These are phyloP conservation scores for Pachyseris speciosa DNA, from an alignment of 64 coral and sea anemone species.

Conservation along the genomic window DNA sequence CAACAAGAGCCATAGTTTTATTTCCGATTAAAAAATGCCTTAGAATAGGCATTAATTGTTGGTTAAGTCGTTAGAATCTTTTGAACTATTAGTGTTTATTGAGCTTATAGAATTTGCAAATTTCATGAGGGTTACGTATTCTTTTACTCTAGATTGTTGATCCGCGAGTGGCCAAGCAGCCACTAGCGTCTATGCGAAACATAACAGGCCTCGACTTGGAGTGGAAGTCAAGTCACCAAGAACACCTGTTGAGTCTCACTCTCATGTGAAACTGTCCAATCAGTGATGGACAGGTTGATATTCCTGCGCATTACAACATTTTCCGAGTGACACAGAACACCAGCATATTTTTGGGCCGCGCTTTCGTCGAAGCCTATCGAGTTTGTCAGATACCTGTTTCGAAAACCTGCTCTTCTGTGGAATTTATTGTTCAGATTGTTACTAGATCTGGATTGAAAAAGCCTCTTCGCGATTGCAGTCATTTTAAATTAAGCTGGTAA, in stretches of 20 bases:
- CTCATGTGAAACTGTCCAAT: constrained; percentile 86
- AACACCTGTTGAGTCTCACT: constrained; percentile 70
- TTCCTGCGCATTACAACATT: constrained; percentile 74
- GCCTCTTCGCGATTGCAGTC: constrained; percentile 37
- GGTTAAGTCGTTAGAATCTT: too few relatives aligned
- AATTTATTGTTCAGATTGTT: constrained; percentile 80
- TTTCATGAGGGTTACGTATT: background rate
- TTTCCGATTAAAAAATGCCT: too few relatives aligned
- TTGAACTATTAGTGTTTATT: too few relatives aligned
- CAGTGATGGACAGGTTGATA: constrained; percentile 51
- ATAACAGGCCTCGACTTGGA: constrained; percentile 65
- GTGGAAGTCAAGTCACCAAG: constrained; percentile 68
- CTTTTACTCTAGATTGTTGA: constrained; percentile 76
- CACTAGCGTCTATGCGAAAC: constrained; percentile 40
- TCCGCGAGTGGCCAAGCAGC: constrained; percentile 72
- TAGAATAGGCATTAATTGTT: too few relatives aligned
- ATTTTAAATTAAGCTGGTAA: constrained; percentile 68
- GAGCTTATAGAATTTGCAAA: too few relatives aligned
- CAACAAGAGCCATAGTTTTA: too few relatives aligned
- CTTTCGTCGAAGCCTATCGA: constrained; percentile 80
- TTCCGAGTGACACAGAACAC: constrained; percentile 22
- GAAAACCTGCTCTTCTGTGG: constrained; percentile 23
- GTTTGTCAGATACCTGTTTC: constrained; percentile 63
- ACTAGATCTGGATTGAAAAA: constrained; percentile 68
- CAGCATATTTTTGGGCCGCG: constrained; percentile 72